Percentiles rank a stretch among this genome's conserved stretches.
Conservation (phyloP, 2,797 vertebrate genomes). For the Garrulus glandarius region DNA sequence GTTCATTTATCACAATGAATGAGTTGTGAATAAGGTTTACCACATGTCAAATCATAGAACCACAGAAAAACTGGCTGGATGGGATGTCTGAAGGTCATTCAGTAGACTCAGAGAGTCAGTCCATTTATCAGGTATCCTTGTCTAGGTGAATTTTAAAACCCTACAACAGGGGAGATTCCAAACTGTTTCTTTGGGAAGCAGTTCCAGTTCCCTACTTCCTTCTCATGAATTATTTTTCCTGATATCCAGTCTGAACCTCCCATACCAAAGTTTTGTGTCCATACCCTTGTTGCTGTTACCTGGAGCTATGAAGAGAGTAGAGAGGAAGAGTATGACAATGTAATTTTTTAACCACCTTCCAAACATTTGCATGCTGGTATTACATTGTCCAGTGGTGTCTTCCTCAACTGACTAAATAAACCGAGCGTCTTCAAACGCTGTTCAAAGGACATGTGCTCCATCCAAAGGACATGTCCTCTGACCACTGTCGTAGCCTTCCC, state of each 20-base stretch:
- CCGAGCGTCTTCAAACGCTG: background rate
- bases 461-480: background rate
- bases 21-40: background rate
- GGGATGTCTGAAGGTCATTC: background rate
- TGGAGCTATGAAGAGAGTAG: background rate
- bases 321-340: background rate
- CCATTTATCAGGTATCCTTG: background rate
- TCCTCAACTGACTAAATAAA: background rate
- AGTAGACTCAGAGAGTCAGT: background rate
- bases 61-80: background rate
- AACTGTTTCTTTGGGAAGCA: background rate
- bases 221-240: background rate
- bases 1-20: background rate
- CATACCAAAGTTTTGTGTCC: background rate
- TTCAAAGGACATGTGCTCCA: background rate
- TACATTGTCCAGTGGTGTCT: background rate
- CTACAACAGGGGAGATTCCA: background rate
- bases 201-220: background rate
- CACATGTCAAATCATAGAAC: fast-evolving
- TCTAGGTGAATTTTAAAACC: background rate
- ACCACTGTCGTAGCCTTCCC: background rate
- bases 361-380: background rate
- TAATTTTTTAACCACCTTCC: background rate
- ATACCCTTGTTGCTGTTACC: background rate
- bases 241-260: background rate